Evolutionary conservation across 1,140 invertebrate genomes (phyloP).

Genomic region (Diuraphis noxia): DNA sequence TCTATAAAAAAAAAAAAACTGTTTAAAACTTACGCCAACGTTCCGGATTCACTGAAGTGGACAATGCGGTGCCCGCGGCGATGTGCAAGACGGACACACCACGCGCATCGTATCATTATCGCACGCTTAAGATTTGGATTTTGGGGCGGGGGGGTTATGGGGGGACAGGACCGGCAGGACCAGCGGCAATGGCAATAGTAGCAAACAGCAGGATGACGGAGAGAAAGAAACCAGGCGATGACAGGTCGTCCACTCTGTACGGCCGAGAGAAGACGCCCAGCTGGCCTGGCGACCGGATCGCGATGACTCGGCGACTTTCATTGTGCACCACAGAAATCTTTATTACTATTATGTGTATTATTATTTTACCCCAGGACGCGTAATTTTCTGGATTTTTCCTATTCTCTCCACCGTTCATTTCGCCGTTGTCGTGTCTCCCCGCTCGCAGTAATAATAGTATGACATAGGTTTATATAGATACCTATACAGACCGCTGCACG

Average conservation of each 20-base stretch:
- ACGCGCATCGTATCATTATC: background rate
- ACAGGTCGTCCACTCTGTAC: conserved; percentile 44
- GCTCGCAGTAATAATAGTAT: background rate
- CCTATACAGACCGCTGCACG: background rate
- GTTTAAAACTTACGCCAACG: background rate
- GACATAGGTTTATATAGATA: too few relatives aligned
- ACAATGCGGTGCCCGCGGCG: background rate
- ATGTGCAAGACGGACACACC: background rate
- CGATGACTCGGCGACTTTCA: conserved; percentile 51
- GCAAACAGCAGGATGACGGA: background rate
- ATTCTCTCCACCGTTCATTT: background rate
- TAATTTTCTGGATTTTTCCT: conserved; percentile 31
- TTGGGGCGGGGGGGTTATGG: too few relatives aligned
- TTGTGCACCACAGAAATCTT: conserved; percentile 46
- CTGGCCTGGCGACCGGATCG: conserved; percentile 45
- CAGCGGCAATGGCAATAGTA: background rate
- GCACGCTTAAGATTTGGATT: background rate
- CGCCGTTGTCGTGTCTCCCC: background rate
- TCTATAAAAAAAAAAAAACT: too few relatives aligned
- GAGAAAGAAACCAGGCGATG: conserved; percentile 2
- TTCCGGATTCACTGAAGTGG: background rate
- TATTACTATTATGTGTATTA: background rate
- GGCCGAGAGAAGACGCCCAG: conserved; percentile 40
- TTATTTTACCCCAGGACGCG: conserved; percentile 5
- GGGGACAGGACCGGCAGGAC: background rate